A percentile compares a stretch with the other conserved stretches of the same genome.
Conservation (phyloP, 2,888 invertebrate genomes). For the Cremastinae sp. region DNA sequence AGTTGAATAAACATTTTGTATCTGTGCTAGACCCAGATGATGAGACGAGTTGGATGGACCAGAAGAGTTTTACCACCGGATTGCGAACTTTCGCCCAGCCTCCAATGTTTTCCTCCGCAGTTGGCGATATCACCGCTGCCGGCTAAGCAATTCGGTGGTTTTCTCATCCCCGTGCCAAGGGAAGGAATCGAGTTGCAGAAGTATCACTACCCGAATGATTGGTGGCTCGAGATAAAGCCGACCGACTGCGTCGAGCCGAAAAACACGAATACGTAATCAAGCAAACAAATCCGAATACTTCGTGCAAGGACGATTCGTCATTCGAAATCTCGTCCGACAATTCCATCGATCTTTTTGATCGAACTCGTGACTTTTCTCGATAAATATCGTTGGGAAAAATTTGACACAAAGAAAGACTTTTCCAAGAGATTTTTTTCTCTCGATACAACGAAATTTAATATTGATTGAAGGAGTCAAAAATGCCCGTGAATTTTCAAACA, state of each 20-base stretch:
- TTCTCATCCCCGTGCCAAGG: slow-evolving; percentile 81
- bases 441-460: slow-evolving; percentile 46
- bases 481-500: slow-evolving; percentile 44
- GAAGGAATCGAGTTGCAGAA: slow-evolving; percentile 83
- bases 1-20: slow-evolving; percentile 13
- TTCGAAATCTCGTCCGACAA: slow-evolving; percentile 29
- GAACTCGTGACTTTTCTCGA: slow-evolving; percentile 12
- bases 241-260: slow-evolving; percentile 77
- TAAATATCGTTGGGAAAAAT: background rate
- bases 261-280: slow-evolving; percentile 67
- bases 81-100: slow-evolving; percentile 80
- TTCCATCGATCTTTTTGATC: slow-evolving; percentile 30
- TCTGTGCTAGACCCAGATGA: slow-evolving; percentile 78
- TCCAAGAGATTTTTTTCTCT: slow-evolving; percentile 1
- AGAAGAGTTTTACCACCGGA: slow-evolving; percentile 81
- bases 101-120: slow-evolving; percentile 82
- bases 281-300: background rate
- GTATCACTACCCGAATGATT: slow-evolving; percentile 82
- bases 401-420: slow-evolving; percentile 1
- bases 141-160: slow-evolving; percentile 79
- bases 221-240: slow-evolving; percentile 82
- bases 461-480: slow-evolving; percentile 26
- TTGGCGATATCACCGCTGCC: slow-evolving; percentile 81
- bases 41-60: slow-evolving; percentile 82
- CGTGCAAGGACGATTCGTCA: background rate